Evolutionary conservation across 1,140 invertebrate genomes (phyloP).

Genomic region (Brachionus paranguensis): DNA sequence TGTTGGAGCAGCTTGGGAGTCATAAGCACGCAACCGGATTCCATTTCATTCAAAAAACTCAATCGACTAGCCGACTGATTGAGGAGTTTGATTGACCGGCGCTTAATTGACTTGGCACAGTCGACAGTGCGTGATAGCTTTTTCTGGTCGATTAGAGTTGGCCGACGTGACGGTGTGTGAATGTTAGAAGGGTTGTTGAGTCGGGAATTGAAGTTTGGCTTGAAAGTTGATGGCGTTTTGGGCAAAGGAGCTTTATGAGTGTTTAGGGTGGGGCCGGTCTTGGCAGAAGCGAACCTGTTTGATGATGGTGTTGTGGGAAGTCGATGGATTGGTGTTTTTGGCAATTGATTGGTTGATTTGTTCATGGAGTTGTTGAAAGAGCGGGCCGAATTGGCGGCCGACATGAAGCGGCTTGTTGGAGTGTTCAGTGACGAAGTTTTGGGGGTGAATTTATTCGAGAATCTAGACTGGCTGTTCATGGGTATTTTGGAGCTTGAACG

Average conservation of each 20-base stretch:
- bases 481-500: not conserved
- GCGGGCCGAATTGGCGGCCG: not conserved
- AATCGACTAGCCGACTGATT: not conserved
- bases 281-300: not conserved
- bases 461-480: not conserved
- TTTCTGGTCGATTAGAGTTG: not conserved
- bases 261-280: not conserved
- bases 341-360: not conserved
- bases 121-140: not conserved
- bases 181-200: not conserved
- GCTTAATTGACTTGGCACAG: slow-evolving; percentile 9
- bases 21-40: not conserved
- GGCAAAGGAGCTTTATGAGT: not conserved
- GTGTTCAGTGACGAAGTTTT: not conserved
- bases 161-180: not conserved
- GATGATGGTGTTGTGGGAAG: not conserved
- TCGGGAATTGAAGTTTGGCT: not conserved
- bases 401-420: not conserved
- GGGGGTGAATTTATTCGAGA: not conserved
- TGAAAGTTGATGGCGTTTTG: not conserved
- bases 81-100: not conserved
- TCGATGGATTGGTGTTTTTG: not conserved
- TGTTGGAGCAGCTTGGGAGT: slow-evolving; percentile 2
- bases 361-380: not conserved
- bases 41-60: slow-evolving; percentile 24